Conservation (phyloP, 2,113 vertebrate species). For the Bubo scandiacus region DNA sequence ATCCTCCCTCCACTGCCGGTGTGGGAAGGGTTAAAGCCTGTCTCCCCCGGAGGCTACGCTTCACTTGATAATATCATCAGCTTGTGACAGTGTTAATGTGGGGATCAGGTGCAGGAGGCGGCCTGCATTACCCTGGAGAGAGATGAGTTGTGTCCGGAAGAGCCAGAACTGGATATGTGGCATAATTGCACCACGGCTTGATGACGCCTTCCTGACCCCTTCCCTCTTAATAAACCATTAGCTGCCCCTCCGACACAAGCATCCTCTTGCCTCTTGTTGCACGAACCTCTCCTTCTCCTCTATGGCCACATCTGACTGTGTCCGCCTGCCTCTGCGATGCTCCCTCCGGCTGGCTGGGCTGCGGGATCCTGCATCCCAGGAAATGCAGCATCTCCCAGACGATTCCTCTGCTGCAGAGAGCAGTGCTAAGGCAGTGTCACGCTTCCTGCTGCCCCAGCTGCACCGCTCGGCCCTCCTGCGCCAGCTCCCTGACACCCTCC, state of each 20-base stretch:
- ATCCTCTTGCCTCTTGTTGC: not conserved
- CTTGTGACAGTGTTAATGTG: conserved; percentile 57
- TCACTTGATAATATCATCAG: conserved; percentile 55
- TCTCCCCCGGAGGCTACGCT: not conserved
- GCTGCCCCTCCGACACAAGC: not conserved
- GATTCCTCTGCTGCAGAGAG: not conserved
- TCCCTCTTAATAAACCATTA: not conserved
- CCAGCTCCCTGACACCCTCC: not conserved
- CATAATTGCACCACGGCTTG: not conserved
- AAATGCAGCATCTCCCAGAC: not conserved
- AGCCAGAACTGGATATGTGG: not conserved
- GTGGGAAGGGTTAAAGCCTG: conserved; percentile 30
- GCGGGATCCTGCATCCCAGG: not conserved
- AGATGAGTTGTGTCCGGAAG: conserved; percentile 40
- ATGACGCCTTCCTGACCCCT: conserved; percentile 4
- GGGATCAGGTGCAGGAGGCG: conserved; percentile 47
- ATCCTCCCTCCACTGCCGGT: fast-evolving
- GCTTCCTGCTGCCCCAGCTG: fast-evolving
- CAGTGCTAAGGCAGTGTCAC: not conserved
- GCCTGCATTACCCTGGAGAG: conserved; percentile 52
- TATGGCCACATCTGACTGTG: fast-evolving
- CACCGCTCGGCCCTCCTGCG: not conserved
- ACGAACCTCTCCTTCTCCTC: not conserved
- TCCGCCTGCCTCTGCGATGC: not conserved
- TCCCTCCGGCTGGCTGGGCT: fast-evolving